A percentile compares a stretch with the other conserved stretches of the same genome.
These are phyloP conservation scores for Cynaeus angustus DNA, from an alignment of 2,888 invertebrate species.

Conservation along the genomic window DNA sequence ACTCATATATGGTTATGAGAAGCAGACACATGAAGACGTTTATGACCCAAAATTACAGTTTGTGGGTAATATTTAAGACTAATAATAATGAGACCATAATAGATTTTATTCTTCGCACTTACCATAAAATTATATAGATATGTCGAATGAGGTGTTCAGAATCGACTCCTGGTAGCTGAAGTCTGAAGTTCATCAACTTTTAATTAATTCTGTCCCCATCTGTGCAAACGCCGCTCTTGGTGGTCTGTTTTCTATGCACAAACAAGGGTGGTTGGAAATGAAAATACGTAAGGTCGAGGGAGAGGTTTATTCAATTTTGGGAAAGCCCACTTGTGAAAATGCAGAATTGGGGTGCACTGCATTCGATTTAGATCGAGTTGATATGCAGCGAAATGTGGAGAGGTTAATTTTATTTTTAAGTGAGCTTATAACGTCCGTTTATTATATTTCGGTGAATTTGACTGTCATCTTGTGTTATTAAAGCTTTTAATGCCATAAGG, in stretches of 20 bases:
- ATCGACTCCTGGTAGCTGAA: constrained; percentile 27
- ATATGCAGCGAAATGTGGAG: not conserved
- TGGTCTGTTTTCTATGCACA: constrained; percentile 44
- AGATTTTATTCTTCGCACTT: not conserved
- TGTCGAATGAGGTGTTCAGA: constrained; percentile 4
- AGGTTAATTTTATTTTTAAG: no score
- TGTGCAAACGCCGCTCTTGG: constrained; percentile 26
- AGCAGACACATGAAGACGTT: no score
- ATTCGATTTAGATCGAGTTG: constrained; percentile 16
- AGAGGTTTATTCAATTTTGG: constrained; percentile 30
- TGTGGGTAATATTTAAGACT: no score
- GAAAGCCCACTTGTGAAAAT: constrained; percentile 22
- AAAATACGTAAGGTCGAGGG: constrained; percentile 39
- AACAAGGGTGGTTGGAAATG: constrained; percentile 49
- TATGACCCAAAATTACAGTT: no score
- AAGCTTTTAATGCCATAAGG: no score
- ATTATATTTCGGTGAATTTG: no score
- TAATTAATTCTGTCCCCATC: constrained; percentile 48
- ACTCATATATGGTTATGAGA: no score
- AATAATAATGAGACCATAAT: not conserved
- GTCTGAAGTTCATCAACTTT: constrained; percentile 37
- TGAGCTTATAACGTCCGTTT: no score
- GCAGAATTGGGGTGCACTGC: constrained; percentile 6
- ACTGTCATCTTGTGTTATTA: no score
- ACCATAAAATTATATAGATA: constrained; percentile 4